Conservation (phyloP, 2,888 invertebrate species). For the Caenorhabditis sp. region DNA sequence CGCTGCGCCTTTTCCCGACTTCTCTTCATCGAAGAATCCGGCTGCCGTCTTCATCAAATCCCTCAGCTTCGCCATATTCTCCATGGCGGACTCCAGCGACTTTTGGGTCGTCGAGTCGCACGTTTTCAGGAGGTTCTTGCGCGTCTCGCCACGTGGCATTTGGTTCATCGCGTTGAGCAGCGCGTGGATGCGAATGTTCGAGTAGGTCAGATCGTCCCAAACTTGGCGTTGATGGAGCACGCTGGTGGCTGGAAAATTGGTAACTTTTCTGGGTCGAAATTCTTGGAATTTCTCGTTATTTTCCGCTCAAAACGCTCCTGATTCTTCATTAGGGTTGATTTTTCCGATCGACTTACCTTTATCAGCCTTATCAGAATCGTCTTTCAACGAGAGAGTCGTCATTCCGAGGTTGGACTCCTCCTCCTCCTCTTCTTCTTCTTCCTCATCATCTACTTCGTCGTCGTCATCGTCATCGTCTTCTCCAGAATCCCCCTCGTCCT, state of each 20-base stretch:
- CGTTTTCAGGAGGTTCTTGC: constrained; percentile 64
- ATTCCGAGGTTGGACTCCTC: constrained; percentile 21
- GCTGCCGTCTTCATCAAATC: constrained; percentile 49
- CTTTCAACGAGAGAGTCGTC: constrained; percentile 32
- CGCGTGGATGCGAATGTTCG: constrained; percentile 74
- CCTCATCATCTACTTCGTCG: constrained; percentile 3
- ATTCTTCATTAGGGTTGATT: too few species aligned
- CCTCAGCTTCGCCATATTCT: constrained; percentile 69
- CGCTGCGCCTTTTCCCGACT: constrained; percentile 43
- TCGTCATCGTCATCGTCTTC: constrained; percentile 41
- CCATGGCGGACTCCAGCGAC: constrained; percentile 61
- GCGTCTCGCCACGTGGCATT: constrained; percentile 75
- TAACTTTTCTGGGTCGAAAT: too few species aligned
- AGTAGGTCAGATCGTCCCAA: constrained; percentile 78
- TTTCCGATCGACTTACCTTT: constrained; percentile 28
- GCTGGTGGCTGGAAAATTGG: constrained; percentile 66
- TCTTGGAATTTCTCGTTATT: too few species aligned
- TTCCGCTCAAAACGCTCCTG: too few species aligned
- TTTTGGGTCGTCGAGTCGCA: constrained; percentile 68
- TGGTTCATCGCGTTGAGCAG: constrained; percentile 74
- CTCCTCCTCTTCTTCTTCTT: constrained; percentile 17
- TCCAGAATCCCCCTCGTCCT: constrained; percentile 15
- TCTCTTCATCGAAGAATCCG: constrained; percentile 35
- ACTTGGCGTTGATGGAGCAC: constrained; percentile 72
- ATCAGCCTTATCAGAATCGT: constrained; percentile 46